Evolutionary conservation across 2,113 vertebrate genomes (phyloP).

Genomic region (Peromyscus maniculatus): DNA sequence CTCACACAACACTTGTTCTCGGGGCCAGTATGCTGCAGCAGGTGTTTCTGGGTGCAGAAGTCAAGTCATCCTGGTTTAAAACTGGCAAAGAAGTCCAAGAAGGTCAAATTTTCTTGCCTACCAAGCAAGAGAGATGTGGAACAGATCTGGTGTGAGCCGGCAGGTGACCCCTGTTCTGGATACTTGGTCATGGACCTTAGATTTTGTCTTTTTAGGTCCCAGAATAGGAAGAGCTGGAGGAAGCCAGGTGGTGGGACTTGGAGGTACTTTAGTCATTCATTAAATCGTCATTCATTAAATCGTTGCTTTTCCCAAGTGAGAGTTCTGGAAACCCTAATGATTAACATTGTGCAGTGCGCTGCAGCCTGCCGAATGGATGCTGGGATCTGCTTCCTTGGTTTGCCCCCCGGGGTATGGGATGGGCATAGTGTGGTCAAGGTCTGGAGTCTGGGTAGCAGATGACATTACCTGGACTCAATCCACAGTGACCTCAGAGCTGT

Average conservation of each 20-base stretch:
- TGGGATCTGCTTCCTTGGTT: neutral
- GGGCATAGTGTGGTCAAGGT: neutral
- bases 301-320: neutral
- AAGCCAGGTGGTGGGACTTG: too few species aligned
- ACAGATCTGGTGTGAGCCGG: neutral
- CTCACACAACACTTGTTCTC: rapidly evolving
- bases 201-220: neutral
- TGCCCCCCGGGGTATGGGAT: neutral
- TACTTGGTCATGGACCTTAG: neutral
- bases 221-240: neutral
- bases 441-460: neutral
- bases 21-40: neutral
- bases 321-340: neutral
- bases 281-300: neutral
- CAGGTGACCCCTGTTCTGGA: neutral
- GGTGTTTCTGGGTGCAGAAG: neutral
- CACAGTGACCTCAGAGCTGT: neutral
- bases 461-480: neutral
- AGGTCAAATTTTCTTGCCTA: neutral
- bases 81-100: neutral
- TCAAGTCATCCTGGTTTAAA: neutral
- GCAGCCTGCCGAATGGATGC: neutral
- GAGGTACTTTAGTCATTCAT: neutral
- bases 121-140: neutral
- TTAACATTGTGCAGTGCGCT: neutral